Base-by-base conservation (phyloP, 1,140 invertebrate species). In the Anastrepha obliqua region DNA sequence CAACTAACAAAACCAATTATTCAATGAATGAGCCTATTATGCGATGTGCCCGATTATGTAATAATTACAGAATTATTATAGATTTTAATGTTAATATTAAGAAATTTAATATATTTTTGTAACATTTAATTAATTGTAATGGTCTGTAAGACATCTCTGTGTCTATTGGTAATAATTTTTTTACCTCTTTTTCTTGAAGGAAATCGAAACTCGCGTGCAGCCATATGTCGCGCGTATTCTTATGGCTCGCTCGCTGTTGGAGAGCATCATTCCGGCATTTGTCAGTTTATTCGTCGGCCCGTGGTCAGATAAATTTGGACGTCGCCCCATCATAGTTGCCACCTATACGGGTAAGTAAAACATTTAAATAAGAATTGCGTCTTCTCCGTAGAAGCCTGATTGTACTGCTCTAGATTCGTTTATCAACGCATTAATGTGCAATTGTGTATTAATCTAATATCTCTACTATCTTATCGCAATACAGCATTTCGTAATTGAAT, bases 261-360 rank as follows among this genome's bases (percentile, higher is more conserved):
- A 96, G 89, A 95, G 95, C 65, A 92, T 96, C 81, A 93, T 95
- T 81, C 95, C 96, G 9, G 95, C 96, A 1, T 89, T 96, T 64
- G 91, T 96, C 0, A 95, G 95, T 87, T 92, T 96, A 8, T 96
- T 96, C 90, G 89, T 97, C 42, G 96, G 96, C 70, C 95, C 96
- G 2, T 97, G 96, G 96, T 96, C 96, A 87, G 96, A 97, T 90
- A 95, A 94, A 86, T 94, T 96, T 93, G 96, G 96, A 60, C 94
- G 96, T 8, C 95, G 96, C 90, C 96, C 96, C 13, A 92, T 96
- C 65, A 90, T 97, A 11, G 89, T 96, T 6, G 89, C 93, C 4
- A 92, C 94, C 20, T 93, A 95, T 87, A 90, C 93, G 85, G 95
- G 95, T 95, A 90, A 92, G 87, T 9, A 4, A 4, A 13, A 2